Conservation (phyloP, 2,888 invertebrate genomes). For the Chrysotoxum bicinctum region DNA sequence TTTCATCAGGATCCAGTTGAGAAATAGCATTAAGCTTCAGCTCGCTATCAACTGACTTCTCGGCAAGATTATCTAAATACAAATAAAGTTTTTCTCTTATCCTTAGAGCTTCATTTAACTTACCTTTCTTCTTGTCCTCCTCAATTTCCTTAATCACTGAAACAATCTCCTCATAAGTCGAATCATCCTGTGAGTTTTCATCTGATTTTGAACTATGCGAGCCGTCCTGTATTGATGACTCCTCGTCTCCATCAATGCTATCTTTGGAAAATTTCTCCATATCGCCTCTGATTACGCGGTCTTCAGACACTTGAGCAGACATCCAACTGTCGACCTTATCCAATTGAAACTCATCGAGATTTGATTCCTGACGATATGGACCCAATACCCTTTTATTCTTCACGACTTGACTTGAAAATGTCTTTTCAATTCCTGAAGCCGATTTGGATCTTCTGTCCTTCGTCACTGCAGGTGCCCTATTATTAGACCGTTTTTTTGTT, state of each 20-base stretch:
- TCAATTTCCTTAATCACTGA: slow-evolving; percentile 82
- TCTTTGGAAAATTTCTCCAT: slow-evolving; percentile 74
- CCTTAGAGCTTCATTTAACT: background rate
- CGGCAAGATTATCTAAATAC: slow-evolving; percentile 78
- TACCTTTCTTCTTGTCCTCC: slow-evolving; percentile 80
- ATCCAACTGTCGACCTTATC: slow-evolving; percentile 82
- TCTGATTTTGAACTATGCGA: slow-evolving; percentile 78
- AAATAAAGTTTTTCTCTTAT: background rate
- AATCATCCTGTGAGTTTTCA: slow-evolving; percentile 78
- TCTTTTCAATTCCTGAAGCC: slow-evolving; percentile 48
- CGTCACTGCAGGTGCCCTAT: slow-evolving; percentile 46
- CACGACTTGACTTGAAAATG: background rate
- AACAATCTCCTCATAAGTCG: slow-evolving; percentile 81
- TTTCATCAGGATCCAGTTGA: slow-evolving; percentile 71
- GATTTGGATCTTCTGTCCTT: slow-evolving; percentile 69
- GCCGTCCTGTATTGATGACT: slow-evolving; percentile 66
- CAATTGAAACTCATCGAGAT: slow-evolving; percentile 80
- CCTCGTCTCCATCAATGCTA: slow-evolving; percentile 75
- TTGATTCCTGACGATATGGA: slow-evolving; percentile 78
- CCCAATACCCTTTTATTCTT: slow-evolving; percentile 75
- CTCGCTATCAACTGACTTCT: slow-evolving; percentile 77
- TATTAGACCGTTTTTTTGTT: slow-evolving; percentile 79
- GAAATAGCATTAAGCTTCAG: slow-evolving; percentile 75
- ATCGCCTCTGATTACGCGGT: slow-evolving; percentile 26
- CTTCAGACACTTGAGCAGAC: slow-evolving; percentile 77